Base-by-base conservation (phyloP, 2,888 invertebrate genomes). In the Morpho deidamia region DNA sequence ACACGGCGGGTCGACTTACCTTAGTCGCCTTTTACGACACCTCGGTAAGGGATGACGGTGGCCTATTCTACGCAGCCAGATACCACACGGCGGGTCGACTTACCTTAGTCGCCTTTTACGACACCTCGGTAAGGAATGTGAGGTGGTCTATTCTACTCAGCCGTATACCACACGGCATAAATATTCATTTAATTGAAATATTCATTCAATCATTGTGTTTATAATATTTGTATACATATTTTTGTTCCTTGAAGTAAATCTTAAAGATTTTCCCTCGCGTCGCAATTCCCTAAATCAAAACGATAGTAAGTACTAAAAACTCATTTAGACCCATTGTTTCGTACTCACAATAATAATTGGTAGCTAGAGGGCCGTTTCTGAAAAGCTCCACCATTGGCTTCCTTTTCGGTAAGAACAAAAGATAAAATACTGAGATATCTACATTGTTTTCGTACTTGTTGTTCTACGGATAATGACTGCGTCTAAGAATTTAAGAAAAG, bases 361-460 rank as follows among this genome's bases (percentile, higher is more conserved):
- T 56, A 51, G 57, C 65, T 60, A 47, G 56, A 56, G 59, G 62
- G 63, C 57, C 60, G 61, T 63, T 67, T 63, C 63, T 64, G 65
- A 66, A 67, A 59, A 62, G 64, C 59, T 51, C 39, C 49, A 33
- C 56, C 69, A 69, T 66, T 66, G 67, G 66, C 60, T 65, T 64
- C 62, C 61, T 61, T 46, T 63, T 56, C 44, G 46, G 47, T 40
- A 48, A 58, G 59, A 66, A 68, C 65, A 67, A 68, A 64, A 60
- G 63, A 58, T 55, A 45, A 51, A 50, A 38, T 51, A 49, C 48
- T 37, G 51, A 63, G 62, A 61, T 63, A 54, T 59, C 59, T 60
- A 61, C 59, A 62, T 59, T 59, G 56, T 62, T 59, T 66, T 59
- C 49, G 35, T 12, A 49, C 49, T 63, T 59, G 61, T 61, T 60